Base-by-base conservation (phyloP, 2,113 vertebrate genomes). In the Oreocharis arfaki region DNA sequence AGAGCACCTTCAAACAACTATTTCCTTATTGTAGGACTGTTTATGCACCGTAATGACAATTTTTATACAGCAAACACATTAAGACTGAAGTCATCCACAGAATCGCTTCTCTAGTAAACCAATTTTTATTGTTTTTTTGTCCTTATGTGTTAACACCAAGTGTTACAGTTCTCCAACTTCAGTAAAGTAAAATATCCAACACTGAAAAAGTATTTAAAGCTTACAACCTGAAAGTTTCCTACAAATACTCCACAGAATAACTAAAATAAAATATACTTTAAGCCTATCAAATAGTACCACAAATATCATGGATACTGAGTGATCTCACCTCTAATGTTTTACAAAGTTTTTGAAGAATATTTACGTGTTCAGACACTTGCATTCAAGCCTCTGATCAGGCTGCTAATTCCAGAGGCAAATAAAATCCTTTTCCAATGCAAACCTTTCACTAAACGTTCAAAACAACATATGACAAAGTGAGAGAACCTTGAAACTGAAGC, bases 301-400 rank as follows among this genome's bases (percentile, higher is more conserved):
- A 68, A 75, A 64, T 39, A 64, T 4, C 13, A 76, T 16, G 35
- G 64, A 63, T 41, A 60, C 17, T 8, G 19, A 39, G 27, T 69
- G 47, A 88, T 47, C 26, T 90, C 57, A 87, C 8, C 47, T 75
- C 33, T 37, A 60, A 59, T 1, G 10, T 69, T 76, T 39, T 17
- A 71, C 9, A 13, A 17, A 49, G 41, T 7, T 68, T 81, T 49
- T 73, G 28, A 90, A 76, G 63, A 93, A 70, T 35, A 77, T 3
- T n/a, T 44, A n/a, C 0, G 1, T 32, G 13, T 33, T 63, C 47
- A 71, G 68, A 70, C 49, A 78, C 3, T 42, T 52, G n/a, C 0
- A 2, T 47, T 92, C n/a, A 33, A 52, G 39, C 18, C n/a, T 55
- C 64, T 59, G n/a, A 70, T 47, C 30, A 71, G 39, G 11, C 35